Evolutionary conservation across 2,113 vertebrate genomes (phyloP).

Genomic region (Indri indri): DNA sequence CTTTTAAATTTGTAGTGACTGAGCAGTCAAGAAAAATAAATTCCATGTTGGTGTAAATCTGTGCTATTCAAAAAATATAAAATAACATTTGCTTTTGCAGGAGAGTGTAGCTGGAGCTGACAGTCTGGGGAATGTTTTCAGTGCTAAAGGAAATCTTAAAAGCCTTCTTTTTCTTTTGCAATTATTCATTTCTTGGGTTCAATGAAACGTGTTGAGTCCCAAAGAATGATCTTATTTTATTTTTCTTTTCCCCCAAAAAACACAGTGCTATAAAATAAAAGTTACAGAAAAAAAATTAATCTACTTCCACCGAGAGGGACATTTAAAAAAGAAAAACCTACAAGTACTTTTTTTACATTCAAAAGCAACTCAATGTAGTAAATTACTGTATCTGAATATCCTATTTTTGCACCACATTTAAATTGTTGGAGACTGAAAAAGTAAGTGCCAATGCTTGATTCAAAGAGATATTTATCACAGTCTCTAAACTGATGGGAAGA

Average conservation of each 20-base stretch:
- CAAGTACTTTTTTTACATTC: neutral
- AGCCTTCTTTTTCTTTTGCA: conserved; percentile 29
- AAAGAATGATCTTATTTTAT: conserved; percentile 31
- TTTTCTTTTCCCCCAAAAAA: neutral
- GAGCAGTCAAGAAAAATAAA: conserved; percentile 63
- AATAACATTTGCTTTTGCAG: conserved; percentile 49
- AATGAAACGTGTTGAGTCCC: conserved; percentile 3
- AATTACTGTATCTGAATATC: conserved; percentile 53
- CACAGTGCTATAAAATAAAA: conserved; percentile 16
- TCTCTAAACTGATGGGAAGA: conserved; percentile 71
- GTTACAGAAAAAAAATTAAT: neutral
- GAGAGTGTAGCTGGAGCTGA: neutral
- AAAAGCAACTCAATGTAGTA: neutral
- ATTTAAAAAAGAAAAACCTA: conserved; percentile 12
- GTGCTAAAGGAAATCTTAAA: conserved; percentile 50
- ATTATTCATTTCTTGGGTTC: conserved; percentile 46
- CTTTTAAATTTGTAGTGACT: conserved; percentile 43
- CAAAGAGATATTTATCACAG: conserved; percentile 63
- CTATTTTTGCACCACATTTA: conserved; percentile 52
- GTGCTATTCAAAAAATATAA: conserved; percentile 28
- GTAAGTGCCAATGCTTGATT: conserved; percentile 52
- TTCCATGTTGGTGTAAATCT: conserved; percentile 19
- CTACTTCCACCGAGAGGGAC: neutral
- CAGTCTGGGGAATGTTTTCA: conserved; percentile 54
- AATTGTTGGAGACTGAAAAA: conserved; percentile 60